Evolutionary conservation across 2,888 invertebrate species (phyloP).

Genomic region (Meliscaeva auricollis): DNA sequence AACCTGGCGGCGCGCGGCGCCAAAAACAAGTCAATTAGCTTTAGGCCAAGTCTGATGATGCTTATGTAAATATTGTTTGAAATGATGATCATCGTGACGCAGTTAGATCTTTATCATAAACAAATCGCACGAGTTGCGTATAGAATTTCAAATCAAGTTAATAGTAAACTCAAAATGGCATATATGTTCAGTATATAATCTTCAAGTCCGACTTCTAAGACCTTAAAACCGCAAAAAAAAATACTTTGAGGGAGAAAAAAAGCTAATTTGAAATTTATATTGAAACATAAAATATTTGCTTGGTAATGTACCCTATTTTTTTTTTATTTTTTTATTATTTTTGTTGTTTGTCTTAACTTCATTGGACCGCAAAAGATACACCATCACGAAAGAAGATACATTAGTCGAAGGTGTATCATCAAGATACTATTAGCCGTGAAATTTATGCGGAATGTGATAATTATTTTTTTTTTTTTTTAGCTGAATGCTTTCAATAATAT

Average conservation of each 20-base stretch:
- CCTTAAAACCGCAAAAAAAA: background rate
- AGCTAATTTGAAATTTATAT: too few species aligned
- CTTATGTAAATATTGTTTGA: background rate
- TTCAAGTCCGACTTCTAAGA: background rate
- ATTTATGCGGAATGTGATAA: slow-evolving; percentile 64
- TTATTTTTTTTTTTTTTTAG: slow-evolving; percentile 23
- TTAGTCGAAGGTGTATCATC: slow-evolving; percentile 54
- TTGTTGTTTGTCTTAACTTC: slow-evolving; percentile 6
- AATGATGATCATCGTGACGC: slow-evolving; percentile 13
- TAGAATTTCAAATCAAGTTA: slow-evolving; percentile 43
- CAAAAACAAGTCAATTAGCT: slow-evolving; percentile 55
- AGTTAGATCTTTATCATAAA: slow-evolving; percentile 36
- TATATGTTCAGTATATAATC: slow-evolving; percentile 16
- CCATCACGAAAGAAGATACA: slow-evolving; percentile 49
- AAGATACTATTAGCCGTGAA: slow-evolving; percentile 54
- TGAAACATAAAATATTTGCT: background rate
- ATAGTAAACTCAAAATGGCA: slow-evolving; percentile 8
- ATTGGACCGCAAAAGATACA: slow-evolving; percentile 38
- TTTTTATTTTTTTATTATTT: slow-evolving; percentile 26
- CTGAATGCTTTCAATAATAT: slow-evolving; percentile 33
- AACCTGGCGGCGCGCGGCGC: background rate
- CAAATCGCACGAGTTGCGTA: slow-evolving; percentile 43
- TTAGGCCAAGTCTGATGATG: slow-evolving; percentile 22
- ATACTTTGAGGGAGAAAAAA: slow-evolving; percentile 37
- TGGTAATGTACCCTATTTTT: background rate